Conservation (phyloP, 2,888 invertebrate genomes). For the Athripsodes cinereus region DNA sequence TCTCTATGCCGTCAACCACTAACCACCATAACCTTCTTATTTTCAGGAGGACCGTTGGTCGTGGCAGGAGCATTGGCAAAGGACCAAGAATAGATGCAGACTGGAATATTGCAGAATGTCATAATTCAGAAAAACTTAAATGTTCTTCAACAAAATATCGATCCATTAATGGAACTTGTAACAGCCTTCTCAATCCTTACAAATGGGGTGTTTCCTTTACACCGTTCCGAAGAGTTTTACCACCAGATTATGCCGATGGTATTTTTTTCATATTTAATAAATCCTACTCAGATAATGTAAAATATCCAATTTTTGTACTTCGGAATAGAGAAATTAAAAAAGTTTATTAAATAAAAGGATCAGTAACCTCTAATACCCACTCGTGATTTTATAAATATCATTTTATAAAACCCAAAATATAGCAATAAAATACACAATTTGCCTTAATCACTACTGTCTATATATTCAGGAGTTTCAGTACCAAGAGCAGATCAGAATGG, state of each 20-base stretch:
- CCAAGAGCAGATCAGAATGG: slow-evolving; percentile 56
- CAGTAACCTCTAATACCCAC: too few relatives aligned
- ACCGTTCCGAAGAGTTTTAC: slow-evolving; percentile 68
- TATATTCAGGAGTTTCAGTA: slow-evolving; percentile 53
- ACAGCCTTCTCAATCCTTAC: slow-evolving; percentile 59
- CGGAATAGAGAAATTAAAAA: too few relatives aligned
- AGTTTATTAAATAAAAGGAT: too few relatives aligned
- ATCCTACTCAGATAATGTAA: too few relatives aligned
- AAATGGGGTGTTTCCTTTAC: slow-evolving; percentile 65
- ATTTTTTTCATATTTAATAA: slow-evolving; percentile 29
- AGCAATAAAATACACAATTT: too few relatives aligned
- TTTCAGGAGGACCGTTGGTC: slow-evolving; percentile 10
- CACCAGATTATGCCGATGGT: slow-evolving; percentile 73
- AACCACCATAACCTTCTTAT: too few relatives aligned
- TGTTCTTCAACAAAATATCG: slow-evolving; percentile 51
- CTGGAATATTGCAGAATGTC: slow-evolving; percentile 36
- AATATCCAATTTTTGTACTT: too few relatives aligned
- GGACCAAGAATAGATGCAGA: slow-evolving; percentile 36
- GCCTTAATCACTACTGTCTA: too few relatives aligned
- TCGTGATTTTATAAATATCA: too few relatives aligned
- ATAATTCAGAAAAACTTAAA: slow-evolving; percentile 31
- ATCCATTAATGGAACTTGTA: slow-evolving; percentile 68
- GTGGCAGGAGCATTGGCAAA: slow-evolving; percentile 35
- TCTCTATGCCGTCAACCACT: too few relatives aligned
- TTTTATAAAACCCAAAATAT: too few relatives aligned